Conservation (phyloP, 2,888 invertebrate genomes). For the Andrena minutula region DNA sequence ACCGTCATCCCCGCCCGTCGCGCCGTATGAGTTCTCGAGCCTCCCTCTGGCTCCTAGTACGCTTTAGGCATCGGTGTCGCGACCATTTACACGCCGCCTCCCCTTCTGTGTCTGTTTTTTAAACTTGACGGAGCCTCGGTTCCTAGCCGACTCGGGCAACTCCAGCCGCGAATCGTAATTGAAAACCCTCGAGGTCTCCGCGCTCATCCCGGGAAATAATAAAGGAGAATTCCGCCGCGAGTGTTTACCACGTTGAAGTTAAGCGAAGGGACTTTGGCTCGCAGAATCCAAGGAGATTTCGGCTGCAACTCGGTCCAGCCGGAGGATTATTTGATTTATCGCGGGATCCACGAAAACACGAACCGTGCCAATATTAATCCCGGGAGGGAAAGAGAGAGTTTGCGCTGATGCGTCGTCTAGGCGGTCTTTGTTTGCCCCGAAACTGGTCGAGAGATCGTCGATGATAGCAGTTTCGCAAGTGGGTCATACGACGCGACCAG, state of each 20-base stretch:
- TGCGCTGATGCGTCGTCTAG: conserved; percentile 3
- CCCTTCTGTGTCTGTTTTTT: conserved; percentile 34
- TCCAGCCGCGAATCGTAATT: conserved; percentile 36
- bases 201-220: conserved; percentile 4
- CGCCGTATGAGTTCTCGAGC: conserved; percentile 56
- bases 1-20: no score
- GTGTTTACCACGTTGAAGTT: conserved; percentile 27
- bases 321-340: conserved; percentile 68
- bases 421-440: conserved; percentile 15
- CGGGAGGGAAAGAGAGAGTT: conserved; percentile 1
- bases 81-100: conserved; percentile 47
- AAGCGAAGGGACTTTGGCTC: neutral
- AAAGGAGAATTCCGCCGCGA: neutral
- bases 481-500: conserved; percentile 58
- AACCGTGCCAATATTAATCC: conserved; percentile 68
- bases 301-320: conserved; percentile 27
- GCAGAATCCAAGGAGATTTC: conserved; percentile 46
- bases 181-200: conserved; percentile 23
- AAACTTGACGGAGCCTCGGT: conserved; percentile 51
- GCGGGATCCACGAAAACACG: conserved; percentile 66
- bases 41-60: conserved; percentile 18
- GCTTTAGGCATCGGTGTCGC: conserved; percentile 58
- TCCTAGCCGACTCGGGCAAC: conserved; percentile 6
- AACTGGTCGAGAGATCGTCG: conserved; percentile 25
- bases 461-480: conserved; percentile 60